Evolutionary conservation across 2,797 vertebrate genomes (phyloP), one percentile per base, ranked within the genome.

Genomic region (Champsocephalus gunnari): DNA sequence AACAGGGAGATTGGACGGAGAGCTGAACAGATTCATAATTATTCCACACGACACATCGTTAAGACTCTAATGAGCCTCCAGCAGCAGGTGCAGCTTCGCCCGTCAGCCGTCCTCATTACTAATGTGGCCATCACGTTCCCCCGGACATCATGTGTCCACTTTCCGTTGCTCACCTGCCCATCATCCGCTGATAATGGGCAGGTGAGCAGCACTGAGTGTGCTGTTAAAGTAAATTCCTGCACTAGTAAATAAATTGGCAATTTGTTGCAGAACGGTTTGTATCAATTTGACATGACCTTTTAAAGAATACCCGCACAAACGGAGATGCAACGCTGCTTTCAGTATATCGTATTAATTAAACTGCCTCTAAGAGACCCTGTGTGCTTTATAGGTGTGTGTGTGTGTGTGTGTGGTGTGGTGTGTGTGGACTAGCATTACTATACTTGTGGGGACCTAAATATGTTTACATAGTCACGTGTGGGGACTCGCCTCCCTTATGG

Each of bases 91-190:
- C 71, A 84, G 69, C 60, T 74, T 92, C 71, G 85, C 89, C 91
- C 88, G 91, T 92, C 92, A 90, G 74, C 73, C 60, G 24, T 84
- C 73, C 86, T 90, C 89, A 85, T 92, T 91, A 91, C 68, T 86
- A 78, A 85, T 80, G 65, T 89, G 79, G 80, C 77, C 85, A 81
- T 84, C 79, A 73, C 78, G 78, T 89, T 86, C 71, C 73, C 47
- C 65, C n/a, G 47, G 63, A 82, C 75, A 77, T 80, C 59, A 68
- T 58, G 28, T 50, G 61, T 49, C 45, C 14, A n/a, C 24, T 63
- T 17, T 49, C 24, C n/a, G 45, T 63, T 63, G 61, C 47, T 19
- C 45, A 63, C 28, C 61, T 63, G 61, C 28, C 61, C 61, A 34
- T 63, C 61, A 63, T 63, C 34, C 45, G n/a, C 47, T 49, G 34